These are phyloP conservation scores for Eidolon dupreanum DNA, from an alignment of 2,797 vertebrate species.

Conservation along the genomic window DNA sequence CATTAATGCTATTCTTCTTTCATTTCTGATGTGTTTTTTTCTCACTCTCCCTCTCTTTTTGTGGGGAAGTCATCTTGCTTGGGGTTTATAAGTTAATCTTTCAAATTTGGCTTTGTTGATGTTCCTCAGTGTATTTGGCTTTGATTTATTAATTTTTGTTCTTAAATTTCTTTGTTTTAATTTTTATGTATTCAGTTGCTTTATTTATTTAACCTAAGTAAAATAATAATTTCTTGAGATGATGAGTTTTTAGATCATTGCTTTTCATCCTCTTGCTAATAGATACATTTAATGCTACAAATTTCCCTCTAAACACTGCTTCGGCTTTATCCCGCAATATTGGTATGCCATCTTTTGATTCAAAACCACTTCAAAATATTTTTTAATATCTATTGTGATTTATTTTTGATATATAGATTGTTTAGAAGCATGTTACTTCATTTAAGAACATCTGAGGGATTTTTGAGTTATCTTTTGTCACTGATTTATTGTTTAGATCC, in stretches of 20 bases:
- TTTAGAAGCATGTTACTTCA: background rate
- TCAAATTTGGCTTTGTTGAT: background rate
- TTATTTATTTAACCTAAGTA: background rate
- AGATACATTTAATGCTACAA: background rate
- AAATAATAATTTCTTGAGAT: background rate
- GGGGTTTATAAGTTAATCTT: background rate
- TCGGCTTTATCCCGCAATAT: background rate
- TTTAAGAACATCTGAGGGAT: slow-evolving; percentile 5
- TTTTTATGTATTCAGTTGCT: background rate
- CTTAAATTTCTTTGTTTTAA: background rate
- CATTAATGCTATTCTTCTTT: background rate
- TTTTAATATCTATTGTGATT: background rate
- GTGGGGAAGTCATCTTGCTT: background rate
- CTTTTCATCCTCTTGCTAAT: background rate
- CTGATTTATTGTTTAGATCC: background rate
- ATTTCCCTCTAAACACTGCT: background rate
- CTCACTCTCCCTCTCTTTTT: background rate
- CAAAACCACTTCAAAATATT: background rate
- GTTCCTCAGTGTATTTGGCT: background rate
- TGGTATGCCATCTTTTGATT: background rate
- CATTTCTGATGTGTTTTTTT: background rate
- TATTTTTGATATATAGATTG: background rate
- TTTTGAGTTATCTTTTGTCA: background rate
- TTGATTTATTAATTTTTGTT: background rate
- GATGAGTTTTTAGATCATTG: background rate